phyloP scores from a whole-genome alignment of 2,113 vertebrate genomes.

The Scytalopus superciliaris region DNA sequence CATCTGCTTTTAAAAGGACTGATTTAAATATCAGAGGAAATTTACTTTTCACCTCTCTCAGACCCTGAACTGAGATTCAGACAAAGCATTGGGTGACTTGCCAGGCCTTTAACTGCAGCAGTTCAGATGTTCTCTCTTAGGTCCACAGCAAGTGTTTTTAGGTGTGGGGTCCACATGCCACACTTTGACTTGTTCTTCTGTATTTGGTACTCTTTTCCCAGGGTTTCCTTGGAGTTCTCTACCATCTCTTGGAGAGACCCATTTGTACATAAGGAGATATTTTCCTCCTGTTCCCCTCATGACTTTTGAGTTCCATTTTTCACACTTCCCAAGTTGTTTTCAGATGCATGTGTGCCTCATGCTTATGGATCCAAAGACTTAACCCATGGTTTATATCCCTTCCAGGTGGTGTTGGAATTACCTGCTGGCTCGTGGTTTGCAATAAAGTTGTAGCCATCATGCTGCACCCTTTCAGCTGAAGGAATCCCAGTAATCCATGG shows the following conservation, averaged over 20 bases:
- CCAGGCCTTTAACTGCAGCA: neutral
- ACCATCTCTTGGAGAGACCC: neutral
- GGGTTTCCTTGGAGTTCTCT: neutral
- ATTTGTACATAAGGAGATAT: neutral
- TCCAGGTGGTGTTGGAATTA: constrained; percentile 95
- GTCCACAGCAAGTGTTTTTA: neutral
- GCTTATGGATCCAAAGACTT: neutral
- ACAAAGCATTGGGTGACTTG: neutral
- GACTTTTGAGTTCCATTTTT: neutral
- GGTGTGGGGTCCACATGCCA: neutral
- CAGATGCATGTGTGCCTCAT: neutral
- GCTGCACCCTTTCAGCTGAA: constrained; percentile 87
- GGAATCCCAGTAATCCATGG: neutral
- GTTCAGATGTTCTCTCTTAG: neutral
- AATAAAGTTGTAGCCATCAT: constrained; percentile 94
- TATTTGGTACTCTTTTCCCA: neutral
- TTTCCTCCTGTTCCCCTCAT: neutral
- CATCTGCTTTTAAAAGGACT: neutral
- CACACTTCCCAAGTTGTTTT: neutral
- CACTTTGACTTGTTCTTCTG: neutral
- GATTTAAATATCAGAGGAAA: neutral
- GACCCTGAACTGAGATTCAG: neutral
- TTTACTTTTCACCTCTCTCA: neutral
- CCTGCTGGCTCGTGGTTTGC: constrained; percentile 97
- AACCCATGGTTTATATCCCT: neutral